Evolutionary conservation across 2,888 invertebrate species (phyloP).

Genomic region (Orthosia incerta): DNA sequence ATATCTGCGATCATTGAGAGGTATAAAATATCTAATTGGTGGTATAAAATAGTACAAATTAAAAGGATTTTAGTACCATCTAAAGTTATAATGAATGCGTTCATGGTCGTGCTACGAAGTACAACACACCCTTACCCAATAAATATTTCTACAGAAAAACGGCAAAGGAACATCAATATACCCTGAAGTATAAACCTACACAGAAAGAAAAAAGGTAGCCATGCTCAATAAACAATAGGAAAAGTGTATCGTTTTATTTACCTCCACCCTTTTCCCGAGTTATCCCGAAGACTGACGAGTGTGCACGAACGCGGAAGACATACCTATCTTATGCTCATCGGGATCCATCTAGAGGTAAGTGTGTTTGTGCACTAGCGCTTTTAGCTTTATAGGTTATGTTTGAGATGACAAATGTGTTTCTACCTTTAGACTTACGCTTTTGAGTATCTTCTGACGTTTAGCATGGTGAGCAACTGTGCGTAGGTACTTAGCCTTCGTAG

Average conservation of each 20-base stretch:
- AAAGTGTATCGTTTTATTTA: slow-evolving; percentile 67
- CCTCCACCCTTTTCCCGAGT: slow-evolving; percentile 31
- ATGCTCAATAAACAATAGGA: slow-evolving; percentile 63
- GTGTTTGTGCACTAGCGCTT: slow-evolving; percentile 11
- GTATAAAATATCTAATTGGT: too few relatives aligned
- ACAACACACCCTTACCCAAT: too few relatives aligned
- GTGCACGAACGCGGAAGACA: slow-evolving; percentile 38
- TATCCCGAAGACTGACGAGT: slow-evolving; percentile 30
- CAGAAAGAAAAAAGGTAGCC: slow-evolving; percentile 20
- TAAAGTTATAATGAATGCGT: too few relatives aligned
- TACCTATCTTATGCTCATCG: slow-evolving; percentile 10
- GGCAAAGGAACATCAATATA: slow-evolving; percentile 21
- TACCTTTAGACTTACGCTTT: not conserved
- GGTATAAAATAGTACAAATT: too few relatives aligned
- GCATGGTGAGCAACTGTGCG: not conserved
- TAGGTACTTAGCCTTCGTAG: not conserved
- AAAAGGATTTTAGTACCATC: too few relatives aligned
- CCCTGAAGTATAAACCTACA: not conserved
- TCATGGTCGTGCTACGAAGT: too few relatives aligned
- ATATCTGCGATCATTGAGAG: too few relatives aligned
- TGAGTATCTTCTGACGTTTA: not conserved
- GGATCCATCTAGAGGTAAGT: slow-evolving; percentile 38
- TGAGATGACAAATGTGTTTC: slow-evolving; percentile 10
- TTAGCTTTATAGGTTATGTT: slow-evolving; percentile 13
- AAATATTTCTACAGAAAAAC: slow-evolving; percentile 27